Conservation (phyloP, 2,797 vertebrate species). For the Liasis olivaceus region DNA sequence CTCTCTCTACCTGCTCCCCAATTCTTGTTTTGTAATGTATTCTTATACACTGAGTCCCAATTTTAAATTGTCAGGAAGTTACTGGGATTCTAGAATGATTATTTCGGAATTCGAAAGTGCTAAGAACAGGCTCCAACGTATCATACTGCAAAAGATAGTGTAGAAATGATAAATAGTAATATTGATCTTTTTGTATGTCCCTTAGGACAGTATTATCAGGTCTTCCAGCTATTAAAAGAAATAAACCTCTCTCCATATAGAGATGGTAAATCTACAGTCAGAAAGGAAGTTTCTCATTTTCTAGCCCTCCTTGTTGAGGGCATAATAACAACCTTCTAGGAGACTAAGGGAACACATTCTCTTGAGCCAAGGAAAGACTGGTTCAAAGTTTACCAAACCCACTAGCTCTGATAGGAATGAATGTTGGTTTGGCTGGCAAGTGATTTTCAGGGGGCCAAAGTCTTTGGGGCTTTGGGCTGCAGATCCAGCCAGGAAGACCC, state of each 20-base stretch:
- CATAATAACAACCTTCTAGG: background rate
- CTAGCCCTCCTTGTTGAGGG: background rate
- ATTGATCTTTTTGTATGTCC: slow-evolving; percentile 12
- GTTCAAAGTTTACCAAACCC: background rate
- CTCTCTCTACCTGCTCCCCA: background rate
- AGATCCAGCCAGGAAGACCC: background rate
- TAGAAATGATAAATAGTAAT: slow-evolving; percentile 16
- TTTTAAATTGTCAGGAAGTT: background rate
- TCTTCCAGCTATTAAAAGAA: slow-evolving; percentile 19
- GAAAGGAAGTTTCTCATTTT: background rate
- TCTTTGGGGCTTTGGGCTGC: background rate
- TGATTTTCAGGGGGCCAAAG: background rate
- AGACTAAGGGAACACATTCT: background rate
- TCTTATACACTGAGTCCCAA: background rate
- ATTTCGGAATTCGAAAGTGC: slow-evolving; percentile 3
- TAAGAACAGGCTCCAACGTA: background rate
- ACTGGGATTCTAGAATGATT: background rate
- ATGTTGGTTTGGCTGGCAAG: background rate
- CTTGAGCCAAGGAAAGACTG: background rate
- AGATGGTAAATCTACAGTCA: background rate
- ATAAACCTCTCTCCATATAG: background rate
- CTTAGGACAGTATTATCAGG: background rate
- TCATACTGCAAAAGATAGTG: background rate
- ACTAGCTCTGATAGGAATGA: background rate
- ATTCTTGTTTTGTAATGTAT: background rate